Evolutionary conservation across 2,797 vertebrate genomes (phyloP).

Genomic region (Astyanax mexicanus): DNA sequence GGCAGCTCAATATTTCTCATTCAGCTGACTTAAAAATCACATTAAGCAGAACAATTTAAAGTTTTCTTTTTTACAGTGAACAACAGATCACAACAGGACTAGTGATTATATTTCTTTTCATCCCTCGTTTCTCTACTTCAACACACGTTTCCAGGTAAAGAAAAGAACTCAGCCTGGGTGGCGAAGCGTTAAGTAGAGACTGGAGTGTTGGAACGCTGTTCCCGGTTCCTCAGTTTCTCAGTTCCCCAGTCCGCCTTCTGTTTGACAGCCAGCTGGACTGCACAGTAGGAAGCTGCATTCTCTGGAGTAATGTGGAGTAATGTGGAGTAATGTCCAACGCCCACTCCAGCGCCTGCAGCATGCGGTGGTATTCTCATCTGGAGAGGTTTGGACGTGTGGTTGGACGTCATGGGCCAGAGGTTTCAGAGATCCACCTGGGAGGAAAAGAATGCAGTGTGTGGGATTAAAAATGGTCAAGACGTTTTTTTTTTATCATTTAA

Average conservation of each 20-base stretch:
- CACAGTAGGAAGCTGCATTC: background rate
- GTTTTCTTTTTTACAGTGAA: background rate
- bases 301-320: too few species aligned
- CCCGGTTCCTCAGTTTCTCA: background rate
- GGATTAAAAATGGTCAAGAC: too few species aligned
- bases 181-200: background rate
- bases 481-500: too few species aligned
- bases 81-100: background rate
- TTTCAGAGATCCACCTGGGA: too few species aligned
- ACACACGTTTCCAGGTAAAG: background rate
- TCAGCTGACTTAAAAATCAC: too few species aligned
- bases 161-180: background rate
- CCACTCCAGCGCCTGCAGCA: background rate
- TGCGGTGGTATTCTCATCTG: background rate
- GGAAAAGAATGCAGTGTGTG: too few species aligned
- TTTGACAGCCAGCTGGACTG: background rate
- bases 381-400: background rate
- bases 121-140: background rate
- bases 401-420: background rate
- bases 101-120: background rate
- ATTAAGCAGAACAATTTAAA: too few species aligned
- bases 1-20: too few species aligned
- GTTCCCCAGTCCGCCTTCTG: too few species aligned
- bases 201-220: background rate
- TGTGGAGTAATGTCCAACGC: background rate